Evolutionary conservation across 2,888 invertebrate species (phyloP), one percentile per base, ranked within the genome.

Genomic region (Anagyrus pseudococci): DNA sequence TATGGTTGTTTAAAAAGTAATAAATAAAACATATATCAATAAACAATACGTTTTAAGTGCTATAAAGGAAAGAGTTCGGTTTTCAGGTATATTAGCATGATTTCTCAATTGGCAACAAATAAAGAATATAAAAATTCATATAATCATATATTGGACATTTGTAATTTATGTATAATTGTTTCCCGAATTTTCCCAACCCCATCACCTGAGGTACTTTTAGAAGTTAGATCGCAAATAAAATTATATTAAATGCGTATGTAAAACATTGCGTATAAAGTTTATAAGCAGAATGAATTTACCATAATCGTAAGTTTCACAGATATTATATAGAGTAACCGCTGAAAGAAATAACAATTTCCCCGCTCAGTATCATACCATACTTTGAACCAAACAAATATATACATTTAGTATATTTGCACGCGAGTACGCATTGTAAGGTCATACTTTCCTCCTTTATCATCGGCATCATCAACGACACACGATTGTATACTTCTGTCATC

Each of bases 221-320:
- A 49, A 59, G 49, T 33, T 60, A 63, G 59, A 62, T 56, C 53
- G 10, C 10, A 43, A 48, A 26, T 47, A 46, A 61, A 60, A 43
- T 41, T 64, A 61, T 29, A 55, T 66, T 67, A 63, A 62, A 56
- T 63, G 61, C 44, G 55, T 63, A 64, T 60, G 54, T 58, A 54
- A 52, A 63, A 53, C 49, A 58, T 67, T 65, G 64, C 57, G 66
- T 68, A 64, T 50, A 64, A 64, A 58, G 26, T 61, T 65, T 63
- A n/a, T n/a, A 64, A 64, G 57, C 57, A 61, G 60, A 50, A 46
- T 57, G 66, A 65, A 43, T 63, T 61, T 56, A 60, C 56, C 52
- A 57, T 49, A 50, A 47, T 58, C 61, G 57, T 68, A 64, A 68
- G 54, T 67, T 68, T 62, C 64, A 52, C 33, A 52, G 58, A 56